Conservation (phyloP, 1,140 invertebrate genomes). For the Polyergus mexicanus region DNA sequence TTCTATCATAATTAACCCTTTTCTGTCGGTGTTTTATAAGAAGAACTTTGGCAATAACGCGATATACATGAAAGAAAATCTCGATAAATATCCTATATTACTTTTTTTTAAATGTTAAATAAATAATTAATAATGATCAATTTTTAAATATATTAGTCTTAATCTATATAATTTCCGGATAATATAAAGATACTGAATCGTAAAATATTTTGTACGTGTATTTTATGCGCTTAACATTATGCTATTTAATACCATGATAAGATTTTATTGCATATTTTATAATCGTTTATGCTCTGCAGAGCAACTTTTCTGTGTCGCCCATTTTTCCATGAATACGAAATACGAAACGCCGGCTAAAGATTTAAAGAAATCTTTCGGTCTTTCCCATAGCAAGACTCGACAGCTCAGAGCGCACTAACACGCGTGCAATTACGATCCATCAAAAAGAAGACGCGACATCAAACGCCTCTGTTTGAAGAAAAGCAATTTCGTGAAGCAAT, state of each 20-base stretch:
- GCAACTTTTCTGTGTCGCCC: constrained; percentile 14
- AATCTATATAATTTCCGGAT: neutral
- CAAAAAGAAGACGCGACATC: constrained; percentile 59
- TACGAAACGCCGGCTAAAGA: constrained; percentile 41
- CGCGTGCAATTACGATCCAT: constrained; percentile 50
- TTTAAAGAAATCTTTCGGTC: constrained; percentile 25
- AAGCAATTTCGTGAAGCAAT: constrained; percentile 69
- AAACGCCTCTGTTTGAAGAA: constrained; percentile 62
- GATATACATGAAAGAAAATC: neutral
- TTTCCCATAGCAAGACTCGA: constrained; percentile 6
- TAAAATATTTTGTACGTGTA: neutral
- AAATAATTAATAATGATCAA: constrained; percentile 2
- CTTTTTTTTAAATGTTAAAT: neutral
- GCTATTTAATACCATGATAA: constrained; percentile 25
- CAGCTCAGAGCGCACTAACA: constrained; percentile 33
- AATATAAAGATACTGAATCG: neutral
- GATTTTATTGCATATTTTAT: constrained; percentile 2
- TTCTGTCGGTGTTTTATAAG: neutral
- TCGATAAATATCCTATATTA: neutral
- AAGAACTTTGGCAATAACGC: neutral
- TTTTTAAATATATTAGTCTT: neutral
- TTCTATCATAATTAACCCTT: neutral
- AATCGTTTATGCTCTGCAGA: neutral
- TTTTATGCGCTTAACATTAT: neutral
- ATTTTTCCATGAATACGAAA: constrained; percentile 45